A percentile compares a stretch with the other conserved stretches of the same genome.
Evolutionary conservation across 2,888 invertebrate genomes (phyloP).

Genomic region (Meandrusa payeni): DNA sequence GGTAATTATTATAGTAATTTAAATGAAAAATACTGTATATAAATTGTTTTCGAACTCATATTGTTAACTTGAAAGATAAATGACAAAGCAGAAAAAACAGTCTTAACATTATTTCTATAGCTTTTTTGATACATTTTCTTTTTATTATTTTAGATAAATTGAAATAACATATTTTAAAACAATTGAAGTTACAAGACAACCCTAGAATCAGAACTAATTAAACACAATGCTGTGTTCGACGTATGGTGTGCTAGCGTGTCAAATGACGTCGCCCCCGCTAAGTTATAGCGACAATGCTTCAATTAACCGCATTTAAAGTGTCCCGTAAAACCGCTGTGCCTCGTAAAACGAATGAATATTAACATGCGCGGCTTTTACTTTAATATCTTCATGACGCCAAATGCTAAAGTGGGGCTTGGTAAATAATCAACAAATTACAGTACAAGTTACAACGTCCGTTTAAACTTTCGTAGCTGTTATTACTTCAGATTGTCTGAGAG

Average conservation of each 20-base stretch:
- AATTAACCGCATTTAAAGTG: conserved; percentile 39
- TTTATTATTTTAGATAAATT: too few relatives aligned
- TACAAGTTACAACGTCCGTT: conserved; percentile 1
- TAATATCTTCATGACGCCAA: conserved; percentile 18
- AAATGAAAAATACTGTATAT: too few relatives aligned
- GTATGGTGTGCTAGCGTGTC: conserved; percentile 33
- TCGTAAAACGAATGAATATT: conserved; percentile 28
- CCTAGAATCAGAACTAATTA: conserved; percentile 36
- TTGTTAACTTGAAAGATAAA: too few relatives aligned
- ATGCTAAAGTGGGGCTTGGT: conserved; percentile 1
- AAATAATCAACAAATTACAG: conserved; percentile 13
- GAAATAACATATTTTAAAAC: too few relatives aligned
- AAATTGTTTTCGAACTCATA: too few relatives aligned
- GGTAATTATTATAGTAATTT: too few relatives aligned
- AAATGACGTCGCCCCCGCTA: conserved; percentile 30
- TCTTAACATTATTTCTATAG: too few relatives aligned
- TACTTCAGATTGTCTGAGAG: too few relatives aligned
- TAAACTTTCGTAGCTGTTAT: background rate
- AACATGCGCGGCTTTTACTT: conserved; percentile 17
- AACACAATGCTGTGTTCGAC: conserved; percentile 33
- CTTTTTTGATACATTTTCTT: too few relatives aligned
- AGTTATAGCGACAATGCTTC: conserved; percentile 42
- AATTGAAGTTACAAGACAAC: conserved; percentile 19
- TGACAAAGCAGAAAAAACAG: too few relatives aligned
- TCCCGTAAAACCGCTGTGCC: conserved; percentile 29